phyloP scores from a whole-genome alignment of 2,113 vertebrate genomes.

The Siniperca chuatsi region DNA sequence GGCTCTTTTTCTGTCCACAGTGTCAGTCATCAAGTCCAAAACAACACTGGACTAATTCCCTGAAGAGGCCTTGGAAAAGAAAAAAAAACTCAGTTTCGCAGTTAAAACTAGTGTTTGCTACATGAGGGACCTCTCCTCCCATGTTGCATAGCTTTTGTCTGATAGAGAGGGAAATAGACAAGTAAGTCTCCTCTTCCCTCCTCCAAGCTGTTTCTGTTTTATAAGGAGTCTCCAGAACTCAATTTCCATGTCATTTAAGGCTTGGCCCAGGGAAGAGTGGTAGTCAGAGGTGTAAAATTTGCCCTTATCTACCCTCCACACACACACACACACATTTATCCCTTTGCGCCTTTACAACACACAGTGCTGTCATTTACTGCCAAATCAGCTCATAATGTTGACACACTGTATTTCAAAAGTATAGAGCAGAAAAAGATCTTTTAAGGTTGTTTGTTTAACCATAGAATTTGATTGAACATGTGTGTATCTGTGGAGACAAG shows the following conservation, averaged over 20 bases:
- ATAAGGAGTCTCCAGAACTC: constrained; percentile 62
- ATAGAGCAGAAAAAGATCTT: constrained; percentile 16
- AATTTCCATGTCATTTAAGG: constrained; percentile 74
- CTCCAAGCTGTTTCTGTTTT: constrained; percentile 63
- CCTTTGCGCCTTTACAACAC: constrained; percentile 35
- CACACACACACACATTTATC: constrained; percentile 19
- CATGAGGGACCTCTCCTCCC: constrained; percentile 48
- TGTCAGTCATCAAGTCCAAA: constrained; percentile 51
- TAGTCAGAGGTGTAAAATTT: constrained; percentile 58
- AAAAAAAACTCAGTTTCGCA: constrained; percentile 9
- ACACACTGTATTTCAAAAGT: constrained; percentile 45
- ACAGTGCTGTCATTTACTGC: constrained; percentile 39
- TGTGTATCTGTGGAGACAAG: neutral
- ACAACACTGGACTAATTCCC: constrained; percentile 42
- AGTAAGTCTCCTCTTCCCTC: constrained; percentile 45
- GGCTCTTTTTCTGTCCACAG: constrained; percentile 5
- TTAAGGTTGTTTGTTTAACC: constrained; percentile 28
- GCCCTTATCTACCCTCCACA: constrained; percentile 60
- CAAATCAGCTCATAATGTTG: constrained; percentile 50
- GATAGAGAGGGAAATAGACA: constrained; percentile 61
- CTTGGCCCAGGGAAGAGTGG: constrained; percentile 35
- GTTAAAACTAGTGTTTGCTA: constrained; percentile 47
- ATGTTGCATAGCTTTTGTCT: constrained; percentile 52
- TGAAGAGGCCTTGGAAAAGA: constrained; percentile 23
- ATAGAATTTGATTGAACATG: neutral